A percentile compares a stretch with the other conserved stretches of the same genome.
These are phyloP conservation scores for Acrossocheilus fasciatus DNA, from an alignment of 2,797 vertebrate genomes.

Conservation along the genomic window DNA sequence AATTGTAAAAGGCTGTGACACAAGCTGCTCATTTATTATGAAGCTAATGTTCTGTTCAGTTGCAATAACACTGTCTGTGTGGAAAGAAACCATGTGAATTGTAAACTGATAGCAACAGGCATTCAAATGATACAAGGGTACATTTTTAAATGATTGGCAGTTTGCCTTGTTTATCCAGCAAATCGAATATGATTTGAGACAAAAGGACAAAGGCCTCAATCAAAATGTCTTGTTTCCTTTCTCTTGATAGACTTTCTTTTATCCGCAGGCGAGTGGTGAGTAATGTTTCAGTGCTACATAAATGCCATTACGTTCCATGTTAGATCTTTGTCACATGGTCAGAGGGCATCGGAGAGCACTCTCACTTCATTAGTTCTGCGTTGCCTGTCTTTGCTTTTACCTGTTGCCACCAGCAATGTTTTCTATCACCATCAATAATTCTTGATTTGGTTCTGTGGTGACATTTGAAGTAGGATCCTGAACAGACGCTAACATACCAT, in stretches of 20 bases:
- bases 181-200: slow-evolving; percentile 41
- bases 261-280: slow-evolving; percentile 37
- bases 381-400: slow-evolving; percentile 25
- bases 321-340: slow-evolving; percentile 37
- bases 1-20: slow-evolving; percentile 64
- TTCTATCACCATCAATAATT: slow-evolving; percentile 55
- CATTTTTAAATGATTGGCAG: slow-evolving; percentile 25
- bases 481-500: slow-evolving; percentile 56
- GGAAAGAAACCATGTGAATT: slow-evolving; percentile 37
- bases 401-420: slow-evolving; percentile 47
- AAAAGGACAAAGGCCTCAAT: slow-evolving; percentile 32
- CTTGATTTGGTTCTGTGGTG: slow-evolving; percentile 56
- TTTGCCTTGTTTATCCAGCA: slow-evolving; percentile 22
- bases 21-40: slow-evolving; percentile 41
- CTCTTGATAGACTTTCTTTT: slow-evolving; percentile 32
- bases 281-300: slow-evolving; percentile 55
- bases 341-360: slow-evolving; percentile 26
- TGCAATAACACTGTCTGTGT: slow-evolving; percentile 42
- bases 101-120: slow-evolving; percentile 32
- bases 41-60: slow-evolving; percentile 24
- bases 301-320: slow-evolving; percentile 30
- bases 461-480: slow-evolving; percentile 62
- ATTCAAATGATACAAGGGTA: slow-evolving; percentile 4
- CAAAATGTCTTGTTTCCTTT: slow-evolving; percentile 18
- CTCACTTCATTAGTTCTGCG: slow-evolving; percentile 45